phyloP scores from a whole-genome alignment of 1,140 invertebrate species.

The Sycophila sp. region DNA sequence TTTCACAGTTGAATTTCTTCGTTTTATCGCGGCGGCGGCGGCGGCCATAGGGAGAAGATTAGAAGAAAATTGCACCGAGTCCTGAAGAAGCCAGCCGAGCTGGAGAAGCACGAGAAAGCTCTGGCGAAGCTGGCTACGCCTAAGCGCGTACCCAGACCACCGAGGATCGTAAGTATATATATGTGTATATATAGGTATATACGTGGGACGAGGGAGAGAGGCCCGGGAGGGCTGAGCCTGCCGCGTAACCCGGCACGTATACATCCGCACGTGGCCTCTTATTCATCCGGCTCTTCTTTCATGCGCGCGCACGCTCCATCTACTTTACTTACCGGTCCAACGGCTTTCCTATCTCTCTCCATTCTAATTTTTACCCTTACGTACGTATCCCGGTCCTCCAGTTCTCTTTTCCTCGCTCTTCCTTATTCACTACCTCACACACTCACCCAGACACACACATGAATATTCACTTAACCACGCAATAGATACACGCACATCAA shows the following conservation, averaged over 20 bases:
- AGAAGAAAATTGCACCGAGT: conserved; percentile 43
- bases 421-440: no score
- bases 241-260: neutral
- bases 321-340: neutral
- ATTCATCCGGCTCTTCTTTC: conserved; percentile 9
- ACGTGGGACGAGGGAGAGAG: no score
- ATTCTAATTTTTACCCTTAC: neutral
- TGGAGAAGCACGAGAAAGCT: conserved; percentile 46
- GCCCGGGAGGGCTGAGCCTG: no score
- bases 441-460: no score
- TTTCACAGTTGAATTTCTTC: conserved; percentile 25
- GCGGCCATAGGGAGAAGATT: conserved; percentile 40
- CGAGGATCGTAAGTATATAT: conserved; percentile 37
- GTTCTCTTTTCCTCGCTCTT: no score
- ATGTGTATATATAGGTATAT: no score
- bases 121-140: conserved; percentile 47
- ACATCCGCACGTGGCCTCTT: neutral
- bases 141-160: conserved; percentile 36
- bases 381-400: neutral
- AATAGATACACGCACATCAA: no score
- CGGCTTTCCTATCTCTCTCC: neutral
- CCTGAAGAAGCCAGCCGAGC: conserved; percentile 48
- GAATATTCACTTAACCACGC: no score
- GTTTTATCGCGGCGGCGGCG: neutral
- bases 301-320: neutral